These are phyloP conservation scores for Apocheima hispidaria DNA, from an alignment of 2,888 invertebrate species.

Conservation along the genomic window DNA sequence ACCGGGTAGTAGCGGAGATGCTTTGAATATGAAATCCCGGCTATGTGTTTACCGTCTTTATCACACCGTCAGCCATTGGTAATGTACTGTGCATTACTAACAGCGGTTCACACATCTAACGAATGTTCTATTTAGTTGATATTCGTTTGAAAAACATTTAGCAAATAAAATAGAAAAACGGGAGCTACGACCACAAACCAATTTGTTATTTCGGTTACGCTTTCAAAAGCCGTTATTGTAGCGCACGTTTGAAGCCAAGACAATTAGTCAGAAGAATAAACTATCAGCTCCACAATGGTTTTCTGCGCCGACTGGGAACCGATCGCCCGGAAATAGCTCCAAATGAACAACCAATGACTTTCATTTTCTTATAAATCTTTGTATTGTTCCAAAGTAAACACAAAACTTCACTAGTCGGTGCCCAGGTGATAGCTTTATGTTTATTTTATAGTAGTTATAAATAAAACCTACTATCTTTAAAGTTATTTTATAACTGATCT, in stretches of 20 bases:
- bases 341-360: constrained; percentile 82
- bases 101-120: no score
- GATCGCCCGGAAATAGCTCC: constrained; percentile 74
- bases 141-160: constrained; percentile 1
- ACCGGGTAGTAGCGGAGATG: not conserved
- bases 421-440: constrained; percentile 30
- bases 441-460: constrained; percentile 19
- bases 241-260: constrained; percentile 48
- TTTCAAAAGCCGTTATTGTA: constrained; percentile 35
- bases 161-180: constrained; percentile 9
- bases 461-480: not conserved
- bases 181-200: constrained; percentile 3
- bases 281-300: constrained; percentile 62
- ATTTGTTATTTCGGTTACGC: constrained; percentile 24
- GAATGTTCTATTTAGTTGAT: not conserved
- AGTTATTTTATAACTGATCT: not conserved
- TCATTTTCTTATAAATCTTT: constrained; percentile 75
- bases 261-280: constrained; percentile 63
- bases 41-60: no score
- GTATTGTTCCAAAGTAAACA: constrained; percentile 67
- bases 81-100: no score
- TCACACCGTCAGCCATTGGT: no score
- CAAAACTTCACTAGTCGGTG: constrained; percentile 48
- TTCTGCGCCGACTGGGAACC: constrained; percentile 68
- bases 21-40: no score